Base-by-base conservation (phyloP, 2,113 vertebrate genomes). In the Microtus pennsylvanicus region DNA sequence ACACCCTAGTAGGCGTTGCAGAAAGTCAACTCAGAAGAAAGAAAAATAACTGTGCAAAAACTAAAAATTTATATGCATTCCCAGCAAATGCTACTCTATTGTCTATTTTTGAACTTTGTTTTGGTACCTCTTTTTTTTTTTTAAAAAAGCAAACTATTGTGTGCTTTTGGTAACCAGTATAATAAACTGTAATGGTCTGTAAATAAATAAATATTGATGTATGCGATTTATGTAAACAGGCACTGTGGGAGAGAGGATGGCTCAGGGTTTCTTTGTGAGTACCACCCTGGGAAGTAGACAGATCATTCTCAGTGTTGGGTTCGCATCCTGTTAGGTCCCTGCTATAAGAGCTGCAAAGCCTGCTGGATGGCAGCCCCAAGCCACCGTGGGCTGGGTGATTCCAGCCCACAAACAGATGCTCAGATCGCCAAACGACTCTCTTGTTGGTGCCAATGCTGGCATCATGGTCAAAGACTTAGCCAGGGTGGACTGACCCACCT, bases 101-200 rank as follows among this genome's bases (percentile, higher is more conserved):
- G 75, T 95, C 63, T 95, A 91, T 89, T 97, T 83, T 89, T 97
- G 94, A 88, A 98, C 95, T 98, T 97, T 98, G 92, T 97, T 98
- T 98, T 97, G 95, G 97, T 98, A 98, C 97, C 2, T 52, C 2
- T 92, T 98, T 90, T 92, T 80, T 11, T 63, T 76, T 89, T 52
- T 63, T 45, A 42, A 42, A 42, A 97, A 88, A 95, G 87, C 65
- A 98, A 98, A 98, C 98, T 98, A 98, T 98, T 98, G 96, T 96
- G 96, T 97, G 97, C 98, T 98, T 98, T 98, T 98, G 97, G 97
- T 98, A 98, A 98, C 97, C 96, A 98, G 96, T 97, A 98, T 96
- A 98, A 98, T 98, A 99, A 99, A 99, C 97, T 98, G 98, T 98
- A 99, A 98, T 97, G 98, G 97, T 98, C 98, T 99, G 98, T 99